These are phyloP conservation scores for Furcifer pardalis DNA, from an alignment of 2,797 vertebrate species.

Conservation along the genomic window DNA sequence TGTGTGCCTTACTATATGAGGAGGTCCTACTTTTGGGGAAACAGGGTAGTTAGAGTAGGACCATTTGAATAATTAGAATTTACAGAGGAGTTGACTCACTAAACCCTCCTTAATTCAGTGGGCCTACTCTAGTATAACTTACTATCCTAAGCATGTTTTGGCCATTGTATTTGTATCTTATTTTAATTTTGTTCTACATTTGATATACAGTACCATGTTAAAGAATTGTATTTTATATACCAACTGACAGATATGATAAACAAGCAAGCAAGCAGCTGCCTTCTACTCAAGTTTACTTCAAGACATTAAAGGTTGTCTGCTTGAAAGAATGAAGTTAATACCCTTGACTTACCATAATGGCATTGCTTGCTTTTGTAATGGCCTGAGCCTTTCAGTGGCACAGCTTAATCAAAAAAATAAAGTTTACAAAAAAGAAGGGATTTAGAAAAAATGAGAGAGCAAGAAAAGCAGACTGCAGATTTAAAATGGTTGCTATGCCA, in stretches of 20 bases:
- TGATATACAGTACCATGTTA: background rate
- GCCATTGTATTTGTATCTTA: background rate
- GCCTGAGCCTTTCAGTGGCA: constrained; percentile 36
- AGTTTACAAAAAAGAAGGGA: constrained; percentile 8
- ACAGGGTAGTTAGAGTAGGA: too few relatives aligned
- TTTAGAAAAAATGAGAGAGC: background rate
- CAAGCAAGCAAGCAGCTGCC: background rate
- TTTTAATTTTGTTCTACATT: background rate
- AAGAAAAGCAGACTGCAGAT: constrained; percentile 24
- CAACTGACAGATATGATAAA: background rate
- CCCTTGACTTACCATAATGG: constrained; percentile 39
- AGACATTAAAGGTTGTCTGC: constrained; percentile 30
- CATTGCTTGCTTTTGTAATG: constrained; percentile 52
- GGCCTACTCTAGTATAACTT: too few relatives aligned
- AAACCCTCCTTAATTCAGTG: too few relatives aligned
- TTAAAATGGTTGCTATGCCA: constrained; percentile 62
- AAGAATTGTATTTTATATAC: background rate
- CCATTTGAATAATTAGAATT: too few relatives aligned
- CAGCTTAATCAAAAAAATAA: constrained; percentile 37
- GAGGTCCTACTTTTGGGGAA: too few relatives aligned
- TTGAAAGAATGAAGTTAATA: background rate
- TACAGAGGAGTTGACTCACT: too few relatives aligned
- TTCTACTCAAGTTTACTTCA: background rate
- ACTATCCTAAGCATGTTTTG: background rate
- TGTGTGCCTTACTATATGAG: too few relatives aligned